These are phyloP conservation scores for Mesembrinibis cayennensis DNA, from an alignment of 2,113 vertebrate genomes.

Conservation along the genomic window DNA sequence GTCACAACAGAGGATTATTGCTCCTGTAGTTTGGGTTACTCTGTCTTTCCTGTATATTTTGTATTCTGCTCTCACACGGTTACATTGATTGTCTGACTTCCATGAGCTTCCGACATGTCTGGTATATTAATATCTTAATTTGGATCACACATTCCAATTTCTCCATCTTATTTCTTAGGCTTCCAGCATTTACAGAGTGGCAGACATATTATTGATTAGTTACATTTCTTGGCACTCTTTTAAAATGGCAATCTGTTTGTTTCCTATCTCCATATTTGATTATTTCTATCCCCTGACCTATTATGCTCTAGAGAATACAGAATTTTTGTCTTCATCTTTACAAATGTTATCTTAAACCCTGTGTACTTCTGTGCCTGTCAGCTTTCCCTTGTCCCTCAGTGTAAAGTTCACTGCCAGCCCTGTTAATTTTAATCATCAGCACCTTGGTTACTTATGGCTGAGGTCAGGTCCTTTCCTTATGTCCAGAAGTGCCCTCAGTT, in stretches of 20 bases:
- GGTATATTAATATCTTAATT: conserved; percentile 4
- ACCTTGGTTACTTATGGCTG: not conserved
- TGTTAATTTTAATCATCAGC: not conserved
- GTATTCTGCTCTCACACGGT: not conserved
- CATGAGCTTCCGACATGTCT: not conserved
- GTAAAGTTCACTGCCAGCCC: not conserved
- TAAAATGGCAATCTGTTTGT: not conserved
- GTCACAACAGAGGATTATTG: not conserved
- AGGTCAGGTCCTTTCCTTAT: not conserved
- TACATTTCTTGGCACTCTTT: not conserved
- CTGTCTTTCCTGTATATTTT: not conserved
- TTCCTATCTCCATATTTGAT: not conserved
- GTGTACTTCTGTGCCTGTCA: not conserved
- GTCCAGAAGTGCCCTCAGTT: not conserved
- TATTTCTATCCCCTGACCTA: not conserved
- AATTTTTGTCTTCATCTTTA: not conserved
- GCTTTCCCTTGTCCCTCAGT: not conserved
- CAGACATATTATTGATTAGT: not conserved
- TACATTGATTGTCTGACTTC: not conserved
- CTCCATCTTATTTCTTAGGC: not conserved
- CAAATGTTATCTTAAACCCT: not conserved
- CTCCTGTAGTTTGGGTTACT: not conserved
- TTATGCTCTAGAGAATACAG: not conserved
- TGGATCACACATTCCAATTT: not conserved
- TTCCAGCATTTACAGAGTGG: not conserved